A percentile compares a stretch with the other conserved stretches of the same genome.
Evolutionary conservation across 1,140 invertebrate species (phyloP).

Genomic region (Cylas formicarius): DNA sequence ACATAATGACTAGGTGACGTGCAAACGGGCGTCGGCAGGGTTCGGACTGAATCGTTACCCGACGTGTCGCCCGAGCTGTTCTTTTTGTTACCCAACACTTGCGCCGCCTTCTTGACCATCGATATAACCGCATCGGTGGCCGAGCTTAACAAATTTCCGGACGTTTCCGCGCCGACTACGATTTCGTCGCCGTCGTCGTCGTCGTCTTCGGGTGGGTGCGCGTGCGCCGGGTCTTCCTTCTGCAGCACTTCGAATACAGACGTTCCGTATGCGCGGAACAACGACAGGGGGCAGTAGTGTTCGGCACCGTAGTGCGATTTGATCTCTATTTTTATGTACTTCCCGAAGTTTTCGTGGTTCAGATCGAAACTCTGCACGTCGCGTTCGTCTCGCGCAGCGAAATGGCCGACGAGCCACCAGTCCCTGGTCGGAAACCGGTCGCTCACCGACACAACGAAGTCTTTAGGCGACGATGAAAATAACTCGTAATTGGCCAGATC

Average conservation of each 20-base stretch:
- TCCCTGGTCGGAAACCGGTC: slow-evolving; percentile 67
- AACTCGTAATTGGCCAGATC: slow-evolving; percentile 97
- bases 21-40: slow-evolving; percentile 40
- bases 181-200: slow-evolving; percentile 54
- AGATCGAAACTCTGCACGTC: slow-evolving; percentile 81
- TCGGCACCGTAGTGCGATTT: slow-evolving; percentile 90
- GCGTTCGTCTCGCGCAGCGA: slow-evolving; percentile 78
- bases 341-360: slow-evolving; percentile 77
- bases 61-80: slow-evolving; percentile 43
- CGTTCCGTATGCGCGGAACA: slow-evolving; percentile 86
- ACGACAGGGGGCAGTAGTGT: slow-evolving; percentile 93
- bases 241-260: slow-evolving; percentile 84
- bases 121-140: slow-evolving; percentile 78
- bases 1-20: slow-evolving; percentile 60
- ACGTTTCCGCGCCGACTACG: slow-evolving; percentile 8
- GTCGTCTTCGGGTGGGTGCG: slow-evolving; percentile 45
- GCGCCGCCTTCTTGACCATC: slow-evolving; percentile 81
- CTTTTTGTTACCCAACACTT: slow-evolving; percentile 66
- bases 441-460: slow-evolving; percentile 79
- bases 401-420: slow-evolving; percentile 83
- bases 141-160: slow-evolving; percentile 70
- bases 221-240: slow-evolving; percentile 60
- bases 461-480: slow-evolving; percentile 92
- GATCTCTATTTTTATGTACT: slow-evolving; percentile 89
- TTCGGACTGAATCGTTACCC: slow-evolving; percentile 28